Base-by-base conservation (phyloP, 2,113 vertebrate genomes). In the Larimichthys crocea region DNA sequence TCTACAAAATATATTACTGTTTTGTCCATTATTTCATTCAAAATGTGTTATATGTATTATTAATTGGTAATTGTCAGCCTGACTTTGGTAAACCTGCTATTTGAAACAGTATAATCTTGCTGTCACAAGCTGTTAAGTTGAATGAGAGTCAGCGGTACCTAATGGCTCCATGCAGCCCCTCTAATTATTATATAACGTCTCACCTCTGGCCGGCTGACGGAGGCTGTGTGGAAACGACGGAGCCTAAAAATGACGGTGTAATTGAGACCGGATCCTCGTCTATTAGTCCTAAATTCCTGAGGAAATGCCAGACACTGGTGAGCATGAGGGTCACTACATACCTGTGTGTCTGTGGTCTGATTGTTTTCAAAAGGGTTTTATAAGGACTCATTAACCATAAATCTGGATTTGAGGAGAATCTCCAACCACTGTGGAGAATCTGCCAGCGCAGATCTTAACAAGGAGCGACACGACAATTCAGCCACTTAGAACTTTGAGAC, bases 201-300 rank as follows among this genome's bases (percentile, higher is more conserved):
- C 62, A 49, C 35, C 48, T 73, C 62, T 46, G 74, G 1, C 12
- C 6, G 26, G 19, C 19, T 2, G 72, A 56, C 5, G 26, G 73
- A 22, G 56, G 14, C 71, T 20, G 40, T 22, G 40, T 15, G 72
- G 61, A 74, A 77, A 79, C 0, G 20, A 76, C 63, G 29, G 79
- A 64, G 67, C 62, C 55, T 20, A 17, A 24, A 24, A 74, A 75
- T 67, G 72, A 69, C 12, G n/a, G 59, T 3, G 64, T 85, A 85
- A 89, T 84, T 85, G 64, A 80, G 74, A 74, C 79, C 46, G 80
- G 80, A 75, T 82, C 59, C 10, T 15, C 29, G 49, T 79, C 49
- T 48, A 76, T 81, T 86, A 81, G 79, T 49, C 22, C 49, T 22
- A 12, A 53, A 88, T 87, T 87, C 84, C 73, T 60, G 83, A 76